Percentiles rank a stretch among this genome's conserved stretches.
Conservation (phyloP, 2,797 vertebrate genomes). For the Circus cinereus region DNA sequence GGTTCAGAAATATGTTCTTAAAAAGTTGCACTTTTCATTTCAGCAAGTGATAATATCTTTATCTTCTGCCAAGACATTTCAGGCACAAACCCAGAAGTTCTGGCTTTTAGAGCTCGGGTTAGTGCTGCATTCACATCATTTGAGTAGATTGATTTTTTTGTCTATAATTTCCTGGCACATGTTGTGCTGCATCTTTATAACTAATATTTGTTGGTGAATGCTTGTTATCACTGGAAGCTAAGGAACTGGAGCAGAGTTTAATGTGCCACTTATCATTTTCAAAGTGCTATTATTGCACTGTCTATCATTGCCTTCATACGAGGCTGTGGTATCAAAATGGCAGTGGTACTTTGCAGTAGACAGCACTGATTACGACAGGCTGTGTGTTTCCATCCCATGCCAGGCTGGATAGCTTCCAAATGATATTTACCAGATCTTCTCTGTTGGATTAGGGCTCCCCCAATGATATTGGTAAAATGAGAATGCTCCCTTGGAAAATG, state of each 20-base stretch:
- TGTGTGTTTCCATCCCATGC: background rate
- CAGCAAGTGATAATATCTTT: slow-evolving; percentile 1
- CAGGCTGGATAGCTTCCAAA: background rate
- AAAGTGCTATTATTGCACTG: background rate
- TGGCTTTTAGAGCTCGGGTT: background rate
- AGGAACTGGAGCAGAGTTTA: slow-evolving; percentile 35
- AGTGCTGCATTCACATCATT: background rate
- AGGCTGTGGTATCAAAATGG: accelerated
- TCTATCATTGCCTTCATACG: background rate
- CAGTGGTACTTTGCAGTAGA: background rate
- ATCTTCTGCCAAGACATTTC: background rate
- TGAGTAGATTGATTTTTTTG: slow-evolving; percentile 20
- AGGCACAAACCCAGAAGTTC: background rate
- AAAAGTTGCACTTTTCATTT: background rate
- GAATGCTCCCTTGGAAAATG: background rate
- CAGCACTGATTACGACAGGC: background rate
- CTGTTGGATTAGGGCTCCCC: background rate
- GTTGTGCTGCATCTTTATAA: slow-evolving; percentile 16
- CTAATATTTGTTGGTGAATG: background rate
- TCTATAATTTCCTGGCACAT: background rate
- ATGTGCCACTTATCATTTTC: slow-evolving; percentile 20
- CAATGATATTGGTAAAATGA: background rate
- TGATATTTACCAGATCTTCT: background rate
- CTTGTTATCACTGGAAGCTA: background rate
- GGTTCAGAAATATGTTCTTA: background rate